Conservation (phyloP, 2,113 vertebrate species). For the Eudyptes chrysolophus region DNA sequence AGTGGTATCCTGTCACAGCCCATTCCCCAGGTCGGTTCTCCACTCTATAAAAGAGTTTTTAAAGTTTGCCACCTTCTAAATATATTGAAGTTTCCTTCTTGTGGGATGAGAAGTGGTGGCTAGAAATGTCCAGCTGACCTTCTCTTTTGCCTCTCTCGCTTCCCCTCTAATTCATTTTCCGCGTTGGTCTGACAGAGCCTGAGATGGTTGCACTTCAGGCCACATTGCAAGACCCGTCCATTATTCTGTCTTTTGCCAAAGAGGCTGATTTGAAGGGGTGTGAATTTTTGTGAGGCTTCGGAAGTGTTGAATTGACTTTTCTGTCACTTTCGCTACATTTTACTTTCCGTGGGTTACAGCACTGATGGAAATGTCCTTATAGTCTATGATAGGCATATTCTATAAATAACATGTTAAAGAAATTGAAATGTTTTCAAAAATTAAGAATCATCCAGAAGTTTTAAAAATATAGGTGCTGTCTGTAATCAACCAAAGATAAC, state of each 20-base stretch:
- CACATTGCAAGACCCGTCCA: not conserved
- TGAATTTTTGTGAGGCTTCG: conserved; percentile 39
- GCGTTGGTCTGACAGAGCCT: not conserved
- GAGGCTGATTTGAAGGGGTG: conserved; percentile 23
- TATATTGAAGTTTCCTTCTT: not conserved
- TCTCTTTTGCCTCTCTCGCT: not conserved
- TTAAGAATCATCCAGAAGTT: not conserved
- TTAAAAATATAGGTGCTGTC: not conserved
- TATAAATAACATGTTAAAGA: conserved; percentile 16
- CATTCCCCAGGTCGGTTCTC: not conserved
- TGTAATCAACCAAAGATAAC: not conserved
- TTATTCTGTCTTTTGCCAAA: conserved; percentile 13
- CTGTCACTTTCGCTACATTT: conserved; percentile 30
- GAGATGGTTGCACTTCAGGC: not conserved
- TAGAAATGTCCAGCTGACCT: not conserved
- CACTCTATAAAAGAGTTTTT: not conserved
- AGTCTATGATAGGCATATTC: conserved; percentile 2
- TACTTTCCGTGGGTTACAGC: not conserved
- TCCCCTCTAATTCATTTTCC: not conserved
- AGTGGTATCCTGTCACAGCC: not conserved
- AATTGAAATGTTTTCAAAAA: not conserved
- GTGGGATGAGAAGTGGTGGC: not conserved
- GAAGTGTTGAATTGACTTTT: conserved; percentile 50
- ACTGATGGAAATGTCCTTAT: conserved; percentile 24
- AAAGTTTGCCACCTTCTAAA: not conserved